Evolutionary conservation across 1,140 invertebrate species (phyloP), one percentile per base, ranked within the genome.

Genomic region (Telenomus remus): DNA sequence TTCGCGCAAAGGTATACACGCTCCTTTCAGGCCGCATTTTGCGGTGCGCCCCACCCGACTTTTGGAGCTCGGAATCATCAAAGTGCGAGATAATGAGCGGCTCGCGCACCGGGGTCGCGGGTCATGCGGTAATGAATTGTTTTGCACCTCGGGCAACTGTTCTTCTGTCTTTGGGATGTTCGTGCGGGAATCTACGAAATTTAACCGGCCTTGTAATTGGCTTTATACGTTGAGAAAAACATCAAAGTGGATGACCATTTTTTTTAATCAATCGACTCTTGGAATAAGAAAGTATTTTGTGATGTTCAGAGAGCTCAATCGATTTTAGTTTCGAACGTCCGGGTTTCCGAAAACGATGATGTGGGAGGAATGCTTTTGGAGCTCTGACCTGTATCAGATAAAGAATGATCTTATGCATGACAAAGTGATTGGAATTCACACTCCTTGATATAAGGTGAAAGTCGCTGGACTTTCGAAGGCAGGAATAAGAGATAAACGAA

Each of bases 91-190:
- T 86, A 86, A 86, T 86, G 86, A 86, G 84, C 81, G 79, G 79
- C 84, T 85, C 84, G 82, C 81, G 80, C 80, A 79, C 56, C 72
- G 59, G 64, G 85, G 85, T 87, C 83, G 78, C 59, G 81, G 85
- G 81, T 85, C 84, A 82, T 63, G 65, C 57, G 78, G 80, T 87
- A 86, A 88, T 87, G 84, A 87, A 87, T 88, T 87, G 84, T 86
- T 86, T 86, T 85, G 74, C 82, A 86, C 83, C 82, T 86, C 80
- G 78, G 78, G 79, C 37, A 39, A 39, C 8, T 43, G 46, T 44
- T 54, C 13, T 19, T 15, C 11, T 12, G 39, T 49, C 35, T 65
- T 27, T 54, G 33, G 19, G 48, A 68, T 48, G 43, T 39, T 59
- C 60, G 43, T 47, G 42, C 15, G 27, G 51, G 54, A 44, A 14